Base-by-base conservation (phyloP, 2,113 vertebrate genomes). In the Corydoras maculifer region DNA sequence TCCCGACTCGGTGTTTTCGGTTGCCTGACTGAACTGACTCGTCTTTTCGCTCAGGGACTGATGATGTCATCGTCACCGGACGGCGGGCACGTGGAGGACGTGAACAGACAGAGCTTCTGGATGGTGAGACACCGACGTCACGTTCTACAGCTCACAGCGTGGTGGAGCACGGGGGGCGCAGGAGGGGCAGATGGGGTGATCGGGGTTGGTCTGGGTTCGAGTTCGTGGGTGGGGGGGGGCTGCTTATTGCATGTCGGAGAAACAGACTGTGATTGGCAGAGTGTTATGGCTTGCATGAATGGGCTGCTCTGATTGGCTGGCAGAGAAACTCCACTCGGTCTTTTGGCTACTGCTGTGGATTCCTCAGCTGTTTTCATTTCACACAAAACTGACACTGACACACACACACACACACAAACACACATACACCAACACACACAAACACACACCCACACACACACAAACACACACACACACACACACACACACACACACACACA, bases 281-380 rank as follows among this genome's bases (percentile, higher is more conserved):
- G 75, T 50, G 58, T 69, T 48, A 0, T 66, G 63, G 64, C 5
- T 3, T 72, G 68, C 74, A 77, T 69, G 68, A 53, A 67, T 74
- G 62, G 63, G 81, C 62, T 63, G 72, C 71, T 58, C 68, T 77
- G 73, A 82, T 81, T 69, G 82, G 81, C 78, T 78, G 70, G 73
- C 60, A 78, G 65, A 69, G 82, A 74, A 78, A 25, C 69, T 77
- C 80, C 76, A 81, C 73, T 68, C 65, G 67, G 80, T 79, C 18
- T 72, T 54, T 77, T 87, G 86, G 87, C 85, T 69, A 62, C 62
- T 14, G 60, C 60, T 57, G 58, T 77, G 43, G 85, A 90, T 89
- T 89, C 88, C 87, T 87, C 88, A 89, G 86, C 89, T 89, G 89
- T 82, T 89, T 90, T 82, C 86, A 82, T 72, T 89, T 89, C 88